These are phyloP conservation scores for Hoplodrina blanda DNA, from an alignment of 2,888 invertebrate genomes.

Conservation along the genomic window DNA sequence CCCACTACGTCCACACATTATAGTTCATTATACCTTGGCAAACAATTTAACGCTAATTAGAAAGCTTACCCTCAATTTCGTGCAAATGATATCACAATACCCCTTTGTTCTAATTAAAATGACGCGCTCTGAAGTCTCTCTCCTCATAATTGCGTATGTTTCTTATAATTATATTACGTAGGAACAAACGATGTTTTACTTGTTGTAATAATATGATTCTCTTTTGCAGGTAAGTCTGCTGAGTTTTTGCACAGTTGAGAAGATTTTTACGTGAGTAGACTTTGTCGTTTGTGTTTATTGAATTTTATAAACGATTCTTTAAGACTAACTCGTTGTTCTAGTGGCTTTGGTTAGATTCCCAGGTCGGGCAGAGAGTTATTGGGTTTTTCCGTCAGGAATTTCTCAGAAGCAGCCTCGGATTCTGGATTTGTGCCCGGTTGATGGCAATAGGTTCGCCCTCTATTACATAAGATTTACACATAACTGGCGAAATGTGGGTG, in stretches of 20 bases:
- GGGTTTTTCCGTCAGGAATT: too few relatives aligned
- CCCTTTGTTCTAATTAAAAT: constrained; percentile 53
- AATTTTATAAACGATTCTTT: not conserved
- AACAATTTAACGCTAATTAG: constrained; percentile 48
- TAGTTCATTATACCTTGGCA: constrained; percentile 20
- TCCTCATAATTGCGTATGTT: constrained; percentile 43
- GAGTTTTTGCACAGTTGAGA: not conserved
- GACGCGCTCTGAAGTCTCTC: constrained; percentile 26
- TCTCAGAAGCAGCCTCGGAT: too few relatives aligned
- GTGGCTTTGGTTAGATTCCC: too few relatives aligned
- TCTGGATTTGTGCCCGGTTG: too few relatives aligned
- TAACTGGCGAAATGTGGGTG: too few relatives aligned
- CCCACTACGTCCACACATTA: constrained; percentile 1
- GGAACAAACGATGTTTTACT: constrained; percentile 29
- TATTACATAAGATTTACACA: too few relatives aligned
- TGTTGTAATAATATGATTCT: constrained; percentile 31
- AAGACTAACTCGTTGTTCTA: too few relatives aligned
- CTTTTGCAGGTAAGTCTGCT: constrained; percentile 58
- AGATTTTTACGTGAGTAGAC: constrained; percentile 26
- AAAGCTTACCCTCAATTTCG: constrained; percentile 44
- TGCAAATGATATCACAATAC: constrained; percentile 47
- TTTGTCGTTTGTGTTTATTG: not conserved
- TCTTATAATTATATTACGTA: constrained; percentile 39
- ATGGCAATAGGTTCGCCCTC: too few relatives aligned
- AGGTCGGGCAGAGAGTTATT: too few relatives aligned